Evolutionary conservation across 2,113 vertebrate genomes (phyloP), one percentile per base, ranked within the genome.

Genomic region (Colinus virginianus): DNA sequence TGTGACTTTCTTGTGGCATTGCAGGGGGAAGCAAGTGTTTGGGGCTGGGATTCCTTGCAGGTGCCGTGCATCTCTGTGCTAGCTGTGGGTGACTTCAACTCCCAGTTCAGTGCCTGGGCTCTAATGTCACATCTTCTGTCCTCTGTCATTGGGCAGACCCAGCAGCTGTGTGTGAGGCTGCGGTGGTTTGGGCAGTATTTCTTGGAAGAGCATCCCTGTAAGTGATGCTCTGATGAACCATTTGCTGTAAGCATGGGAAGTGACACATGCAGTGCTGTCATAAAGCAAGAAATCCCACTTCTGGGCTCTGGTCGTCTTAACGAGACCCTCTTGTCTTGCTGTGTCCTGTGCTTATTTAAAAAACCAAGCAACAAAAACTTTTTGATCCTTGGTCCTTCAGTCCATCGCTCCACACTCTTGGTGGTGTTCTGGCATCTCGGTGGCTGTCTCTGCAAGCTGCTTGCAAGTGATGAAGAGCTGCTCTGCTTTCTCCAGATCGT

Each of bases 51-150:
- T 68, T 61, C 16, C 2, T 4, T 2, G 1, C 17, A 43, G 38
- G 38, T 30, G 28, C 53, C 42, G 5, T 0, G 2, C 7, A 4
- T 11, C 13, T 45, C 48, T 10, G 45, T 49, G 46, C 36, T 53
- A 66, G 38, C 61, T 43, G 20, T 15, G 34, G 38, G 82, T 2
- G 56, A 7, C 23, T 56, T 46, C 30, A 63, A 5, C 3, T 67
- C 32, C 26, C 12, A 2, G 51, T 63, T 46, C 32, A 42, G 66
- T 0, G 0, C 11, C 8, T 32, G 66, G 17, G 43, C 2, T 0
- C 15, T 56, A 80, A 53, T 38, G 1, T 23, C 59, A 58, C 48
- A 12, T 25, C 3, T 21, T 38, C 51, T 55, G 23, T 71, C 26
- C 67, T 8, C 34, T 40, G 67, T 7, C 6, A 2, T 46, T 13